phyloP scores from a whole-genome alignment of 2,888 invertebrate species.

The Rhaphigaster nebulosa region DNA sequence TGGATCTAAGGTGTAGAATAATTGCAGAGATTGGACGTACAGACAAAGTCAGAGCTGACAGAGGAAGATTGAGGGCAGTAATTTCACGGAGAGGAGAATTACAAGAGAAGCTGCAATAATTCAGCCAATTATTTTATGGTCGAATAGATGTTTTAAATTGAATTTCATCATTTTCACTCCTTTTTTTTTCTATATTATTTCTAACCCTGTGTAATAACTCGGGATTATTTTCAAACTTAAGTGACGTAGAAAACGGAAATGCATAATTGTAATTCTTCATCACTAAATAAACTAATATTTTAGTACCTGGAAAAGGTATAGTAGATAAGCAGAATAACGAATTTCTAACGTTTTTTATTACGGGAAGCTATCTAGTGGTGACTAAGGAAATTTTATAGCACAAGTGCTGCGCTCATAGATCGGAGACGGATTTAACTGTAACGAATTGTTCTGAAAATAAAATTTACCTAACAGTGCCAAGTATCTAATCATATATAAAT shows the following conservation, averaged over 20 bases:
- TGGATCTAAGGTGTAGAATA: constrained; percentile 9
- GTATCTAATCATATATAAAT: no score
- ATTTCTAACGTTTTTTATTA: no score
- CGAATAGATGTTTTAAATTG: constrained; percentile 16
- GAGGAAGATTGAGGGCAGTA: neutral
- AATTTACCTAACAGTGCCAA: no score
- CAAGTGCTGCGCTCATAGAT: no score
- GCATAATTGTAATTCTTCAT: neutral
- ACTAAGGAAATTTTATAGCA: no score
- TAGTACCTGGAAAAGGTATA: no score
- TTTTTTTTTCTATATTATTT: neutral
- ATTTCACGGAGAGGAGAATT: constrained; percentile 16
- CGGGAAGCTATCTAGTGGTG: no score
- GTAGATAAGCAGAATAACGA: no score
- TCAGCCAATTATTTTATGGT: constrained; percentile 16
- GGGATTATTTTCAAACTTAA: neutral
- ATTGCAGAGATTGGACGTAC: neutral
- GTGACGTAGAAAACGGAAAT: neutral
- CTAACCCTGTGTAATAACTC: neutral
- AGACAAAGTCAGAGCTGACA: constrained; percentile 4
- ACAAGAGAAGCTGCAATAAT: neutral
- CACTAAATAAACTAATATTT: neutral
- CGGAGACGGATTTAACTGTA: no score
- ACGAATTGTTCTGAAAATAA: no score
- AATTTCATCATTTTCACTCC: neutral